Base-by-base conservation (phyloP, 2,797 vertebrate genomes). In the Peromyscus aztecus region DNA sequence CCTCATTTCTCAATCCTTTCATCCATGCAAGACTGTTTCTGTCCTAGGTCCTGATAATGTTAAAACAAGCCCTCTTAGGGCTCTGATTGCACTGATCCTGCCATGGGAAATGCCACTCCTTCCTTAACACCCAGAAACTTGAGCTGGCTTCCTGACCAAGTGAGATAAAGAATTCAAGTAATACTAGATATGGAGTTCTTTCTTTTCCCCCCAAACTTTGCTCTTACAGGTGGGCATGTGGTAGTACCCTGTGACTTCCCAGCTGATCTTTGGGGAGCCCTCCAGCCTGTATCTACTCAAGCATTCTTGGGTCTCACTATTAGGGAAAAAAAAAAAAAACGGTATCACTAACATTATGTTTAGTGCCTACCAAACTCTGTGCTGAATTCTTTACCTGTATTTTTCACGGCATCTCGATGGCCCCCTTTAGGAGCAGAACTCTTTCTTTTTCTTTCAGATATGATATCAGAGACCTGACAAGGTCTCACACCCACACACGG, bases 101-200 rank as follows among this genome's bases (percentile, higher is more conserved):
- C 3, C 2, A 4, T 61, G 89, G 8, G 13, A 94, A 95, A 84
- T 0, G 16, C 5, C 19, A 84, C 14, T 86, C n/a, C 13, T 91
- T 43, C 34, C n/a, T 65, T 59, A 92, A 4, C 67, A 16, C 19
- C 27, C 89, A 65, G 46, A 82, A 77, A 40, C 59, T 87, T 63
- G 21, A 24, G 3, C 17, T 84, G 81, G 40, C 6, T 92, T 96
- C 86, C 75, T 52, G 23, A 19, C 29, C 24, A 59, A 88, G 11
- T 23, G 81, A 91, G 19, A 69, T 67, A 55, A 96, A 86, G 27
- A 93, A 96, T 69, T 78, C 37, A 95, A 95, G 92, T 88, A 90
- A 92, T 55, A 43, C 43, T 16, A 21, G 31, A 65, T 4, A 76
- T 73, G 43, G 76, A 88, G 16, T 67, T 89, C 84, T 80, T 92